Evolutionary conservation across 2,888 invertebrate genomes (phyloP).

Genomic region (Hedychridium roseum): DNA sequence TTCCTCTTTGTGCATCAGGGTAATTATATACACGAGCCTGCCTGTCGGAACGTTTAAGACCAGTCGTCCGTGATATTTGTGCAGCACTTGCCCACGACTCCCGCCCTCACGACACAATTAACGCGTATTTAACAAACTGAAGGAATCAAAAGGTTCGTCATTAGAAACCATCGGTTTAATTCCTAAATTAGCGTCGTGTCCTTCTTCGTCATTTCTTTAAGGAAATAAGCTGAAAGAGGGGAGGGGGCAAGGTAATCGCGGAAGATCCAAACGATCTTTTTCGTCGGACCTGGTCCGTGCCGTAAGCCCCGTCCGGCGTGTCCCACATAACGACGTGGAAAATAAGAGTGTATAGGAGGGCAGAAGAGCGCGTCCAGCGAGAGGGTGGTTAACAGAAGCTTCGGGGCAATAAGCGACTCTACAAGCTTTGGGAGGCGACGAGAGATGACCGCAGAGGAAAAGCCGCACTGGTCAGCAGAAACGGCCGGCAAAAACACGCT

Average conservation of each 20-base stretch:
- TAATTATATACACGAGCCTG: too few relatives aligned
- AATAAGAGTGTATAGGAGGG: constrained; percentile 23
- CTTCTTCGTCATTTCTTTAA: too few relatives aligned
- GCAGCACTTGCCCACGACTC: too few relatives aligned
- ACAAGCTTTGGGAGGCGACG: constrained; percentile 58
- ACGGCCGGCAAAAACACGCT: constrained; percentile 52
- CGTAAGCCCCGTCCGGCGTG: too few relatives aligned
- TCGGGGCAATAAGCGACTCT: constrained; percentile 58
- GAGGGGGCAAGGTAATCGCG: not conserved
- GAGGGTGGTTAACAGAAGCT: constrained; percentile 55
- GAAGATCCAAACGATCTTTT: too few relatives aligned
- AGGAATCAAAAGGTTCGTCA: too few relatives aligned
- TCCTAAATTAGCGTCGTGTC: constrained; percentile 14
- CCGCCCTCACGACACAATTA: too few relatives aligned
- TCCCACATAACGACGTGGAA: constrained; percentile 19
- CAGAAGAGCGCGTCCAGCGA: constrained; percentile 36
- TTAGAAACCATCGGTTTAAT: constrained; percentile 13
- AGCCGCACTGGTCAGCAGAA: constrained; percentile 59
- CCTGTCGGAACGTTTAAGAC: too few relatives aligned
- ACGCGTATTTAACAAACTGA: too few relatives aligned
- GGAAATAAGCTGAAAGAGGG: not conserved
- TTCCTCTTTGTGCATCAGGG: constrained; percentile 21
- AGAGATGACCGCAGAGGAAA: constrained; percentile 55
- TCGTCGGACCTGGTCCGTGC: too few relatives aligned
- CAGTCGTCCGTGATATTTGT: too few relatives aligned